Conservation (phyloP, 1,140 invertebrate species). For the Uloborus diversus region DNA sequence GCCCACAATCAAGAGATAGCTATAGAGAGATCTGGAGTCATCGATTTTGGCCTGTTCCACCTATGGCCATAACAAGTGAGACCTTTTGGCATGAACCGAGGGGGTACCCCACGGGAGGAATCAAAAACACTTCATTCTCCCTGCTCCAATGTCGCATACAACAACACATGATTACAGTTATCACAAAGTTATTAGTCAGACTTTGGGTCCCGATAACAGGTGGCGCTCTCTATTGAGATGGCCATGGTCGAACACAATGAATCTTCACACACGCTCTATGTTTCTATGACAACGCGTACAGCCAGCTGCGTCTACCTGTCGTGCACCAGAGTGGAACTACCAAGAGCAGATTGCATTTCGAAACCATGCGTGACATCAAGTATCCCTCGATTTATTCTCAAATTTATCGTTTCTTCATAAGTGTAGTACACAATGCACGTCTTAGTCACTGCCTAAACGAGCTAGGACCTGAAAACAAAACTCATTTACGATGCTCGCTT, state of each 20-base stretch:
- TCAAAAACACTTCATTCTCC: slow-evolving; percentile 18
- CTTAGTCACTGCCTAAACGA: too few relatives aligned
- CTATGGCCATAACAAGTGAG: too few relatives aligned
- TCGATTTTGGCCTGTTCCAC: too few relatives aligned
- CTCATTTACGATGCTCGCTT: too few relatives aligned
- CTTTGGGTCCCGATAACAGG: slow-evolving; percentile 48
- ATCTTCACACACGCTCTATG: slow-evolving; percentile 43
- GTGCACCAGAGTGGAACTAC: slow-evolving; percentile 45
- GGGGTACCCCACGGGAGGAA: too few relatives aligned
- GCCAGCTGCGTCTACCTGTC: slow-evolving; percentile 53
- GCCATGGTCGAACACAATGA: slow-evolving; percentile 31
- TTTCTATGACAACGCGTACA: slow-evolving; percentile 22
- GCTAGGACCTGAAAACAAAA: too few relatives aligned
- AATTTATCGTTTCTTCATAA: background rate
- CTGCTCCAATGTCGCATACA: background rate
- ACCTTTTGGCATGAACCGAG: too few relatives aligned
- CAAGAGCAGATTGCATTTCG: slow-evolving; percentile 43
- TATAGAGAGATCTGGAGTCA: too few relatives aligned
- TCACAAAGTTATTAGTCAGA: slow-evolving; percentile 54
- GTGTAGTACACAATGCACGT: background rate
- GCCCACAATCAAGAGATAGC: too few relatives aligned
- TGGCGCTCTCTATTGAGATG: slow-evolving; percentile 44
- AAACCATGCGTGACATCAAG: slow-evolving; percentile 38
- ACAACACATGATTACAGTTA: slow-evolving; percentile 53
- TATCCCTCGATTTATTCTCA: background rate